Conservation (phyloP, 2,888 invertebrate genomes). For the Drosophila nr. perissopoda region DNA sequence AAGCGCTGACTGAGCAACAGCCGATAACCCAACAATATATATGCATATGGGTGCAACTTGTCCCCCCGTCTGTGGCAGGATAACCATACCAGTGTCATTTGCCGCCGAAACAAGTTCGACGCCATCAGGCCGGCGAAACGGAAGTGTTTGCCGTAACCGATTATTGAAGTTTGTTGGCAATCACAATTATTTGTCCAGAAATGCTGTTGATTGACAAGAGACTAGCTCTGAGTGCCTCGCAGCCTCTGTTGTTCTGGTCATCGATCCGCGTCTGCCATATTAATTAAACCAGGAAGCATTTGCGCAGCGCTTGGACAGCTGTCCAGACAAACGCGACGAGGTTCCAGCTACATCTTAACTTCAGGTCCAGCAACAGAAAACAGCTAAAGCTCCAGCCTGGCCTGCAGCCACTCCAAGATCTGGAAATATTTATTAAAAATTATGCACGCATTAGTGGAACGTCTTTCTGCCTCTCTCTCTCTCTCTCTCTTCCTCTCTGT, state of each 20-base stretch:
- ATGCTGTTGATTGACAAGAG: slow-evolving; percentile 78
- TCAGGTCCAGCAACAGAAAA: not conserved
- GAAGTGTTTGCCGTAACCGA: slow-evolving; percentile 70
- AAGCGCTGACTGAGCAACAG: slow-evolving; percentile 70
- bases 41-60: slow-evolving; percentile 10
- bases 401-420: slow-evolving; percentile 63
- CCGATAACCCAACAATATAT: slow-evolving; percentile 61
- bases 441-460: slow-evolving; percentile 76
- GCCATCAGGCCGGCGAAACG: slow-evolving; percentile 65
- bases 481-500: not conserved
- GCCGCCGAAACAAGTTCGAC: slow-evolving; percentile 54
- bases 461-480: slow-evolving; percentile 18
- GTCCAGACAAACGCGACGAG: slow-evolving; percentile 9
- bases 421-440: slow-evolving; percentile 81
- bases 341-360: not conserved
- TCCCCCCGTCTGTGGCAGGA: slow-evolving; percentile 19
- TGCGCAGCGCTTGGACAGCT: slow-evolving; percentile 43
- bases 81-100: slow-evolving; percentile 12
- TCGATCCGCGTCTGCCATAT: slow-evolving; percentile 55
- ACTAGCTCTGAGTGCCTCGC: slow-evolving; percentile 19
- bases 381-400: slow-evolving; percentile 10
- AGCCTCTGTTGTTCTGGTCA: slow-evolving; percentile 20
- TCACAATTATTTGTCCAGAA: slow-evolving; percentile 67
- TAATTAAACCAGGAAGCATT: slow-evolving; percentile 83
- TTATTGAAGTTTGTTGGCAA: slow-evolving; percentile 53